These are phyloP conservation scores for Dynastes hyllus DNA, from an alignment of 2,888 invertebrate species.

Conservation along the genomic window DNA sequence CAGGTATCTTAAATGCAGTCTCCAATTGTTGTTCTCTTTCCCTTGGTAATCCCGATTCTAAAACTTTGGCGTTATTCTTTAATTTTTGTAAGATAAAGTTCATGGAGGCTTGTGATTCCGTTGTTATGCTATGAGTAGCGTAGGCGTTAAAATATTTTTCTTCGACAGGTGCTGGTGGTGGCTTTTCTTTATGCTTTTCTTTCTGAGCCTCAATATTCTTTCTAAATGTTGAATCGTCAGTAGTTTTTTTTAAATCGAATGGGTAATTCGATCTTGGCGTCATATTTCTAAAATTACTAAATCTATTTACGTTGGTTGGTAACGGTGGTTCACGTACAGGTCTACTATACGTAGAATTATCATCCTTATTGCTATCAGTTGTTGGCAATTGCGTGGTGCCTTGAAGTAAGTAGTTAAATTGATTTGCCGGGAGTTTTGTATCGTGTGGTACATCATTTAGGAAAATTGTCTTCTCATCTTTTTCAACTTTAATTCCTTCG, in stretches of 20 bases:
- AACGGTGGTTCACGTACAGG: not conserved
- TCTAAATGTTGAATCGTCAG: conserved; percentile 54
- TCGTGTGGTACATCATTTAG: conserved; percentile 36
- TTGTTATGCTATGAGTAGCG: conserved; percentile 31
- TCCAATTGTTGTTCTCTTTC: conserved; percentile 44
- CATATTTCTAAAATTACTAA: conserved; percentile 31
- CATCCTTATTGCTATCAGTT: not conserved
- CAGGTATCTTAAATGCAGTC: conserved; percentile 27
- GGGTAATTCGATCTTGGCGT: conserved; percentile 40
- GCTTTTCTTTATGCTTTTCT: conserved; percentile 47
- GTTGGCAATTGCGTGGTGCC: not conserved
- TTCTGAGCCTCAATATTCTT: conserved; percentile 55
- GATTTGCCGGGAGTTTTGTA: not conserved
- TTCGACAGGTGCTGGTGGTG: conserved; percentile 10
- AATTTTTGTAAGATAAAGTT: conserved; percentile 44
- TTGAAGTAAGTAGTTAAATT: conserved; percentile 21
- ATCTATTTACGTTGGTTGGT: conserved; percentile 28
- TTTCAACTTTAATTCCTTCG: conserved; percentile 47
- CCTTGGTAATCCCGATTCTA: conserved; percentile 32
- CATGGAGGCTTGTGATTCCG: conserved; percentile 45
- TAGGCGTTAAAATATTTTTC: conserved; percentile 44
- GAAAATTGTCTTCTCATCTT: conserved; percentile 45
- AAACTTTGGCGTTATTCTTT: conserved; percentile 35
- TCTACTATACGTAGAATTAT: not conserved
- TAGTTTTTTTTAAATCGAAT: conserved; percentile 50